phyloP scores from a whole-genome alignment of 1,140 invertebrate genomes.

The Tenebrio molitor region DNA sequence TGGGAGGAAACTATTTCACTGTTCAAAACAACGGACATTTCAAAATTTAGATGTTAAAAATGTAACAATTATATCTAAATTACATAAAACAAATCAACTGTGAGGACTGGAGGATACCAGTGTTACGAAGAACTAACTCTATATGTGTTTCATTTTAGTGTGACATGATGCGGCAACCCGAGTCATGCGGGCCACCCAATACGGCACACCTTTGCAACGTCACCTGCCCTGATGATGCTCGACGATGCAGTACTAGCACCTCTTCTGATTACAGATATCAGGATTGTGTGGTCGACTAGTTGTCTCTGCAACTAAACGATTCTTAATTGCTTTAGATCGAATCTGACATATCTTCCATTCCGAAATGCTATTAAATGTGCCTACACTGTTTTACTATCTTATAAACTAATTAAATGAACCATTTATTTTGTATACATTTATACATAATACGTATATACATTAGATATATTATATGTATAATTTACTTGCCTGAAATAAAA shows the following conservation, averaged over 20 bases:
- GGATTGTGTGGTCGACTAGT: constrained; percentile 47
- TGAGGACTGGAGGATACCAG: background rate
- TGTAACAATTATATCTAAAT: too few species aligned
- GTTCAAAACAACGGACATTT: too few species aligned
- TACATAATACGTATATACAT: too few species aligned
- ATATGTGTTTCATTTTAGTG: background rate
- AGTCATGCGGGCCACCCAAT: constrained; percentile 17
- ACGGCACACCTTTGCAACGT: constrained; percentile 16
- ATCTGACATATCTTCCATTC: constrained; percentile 49
- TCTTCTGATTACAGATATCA: constrained; percentile 57
- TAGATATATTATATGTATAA: too few species aligned
- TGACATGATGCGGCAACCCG: background rate
- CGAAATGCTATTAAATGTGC: background rate
- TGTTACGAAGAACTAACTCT: background rate
- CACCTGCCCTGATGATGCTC: constrained; percentile 15
- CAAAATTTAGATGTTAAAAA: too few species aligned
- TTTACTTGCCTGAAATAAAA: too few species aligned
- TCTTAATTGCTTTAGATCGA: constrained; percentile 57
- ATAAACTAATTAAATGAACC: constrained; percentile 1
- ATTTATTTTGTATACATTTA: background rate
- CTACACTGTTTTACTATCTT: background rate
- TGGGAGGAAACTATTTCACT: too few species aligned
- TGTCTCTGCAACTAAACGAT: constrained; percentile 57
- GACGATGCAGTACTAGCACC: background rate
- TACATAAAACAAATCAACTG: too few species aligned